Percentiles rank a stretch among this genome's conserved stretches.
These are phyloP conservation scores for Agrochola lychnidis DNA, from an alignment of 2,888 invertebrate genomes.

Conservation along the genomic window DNA sequence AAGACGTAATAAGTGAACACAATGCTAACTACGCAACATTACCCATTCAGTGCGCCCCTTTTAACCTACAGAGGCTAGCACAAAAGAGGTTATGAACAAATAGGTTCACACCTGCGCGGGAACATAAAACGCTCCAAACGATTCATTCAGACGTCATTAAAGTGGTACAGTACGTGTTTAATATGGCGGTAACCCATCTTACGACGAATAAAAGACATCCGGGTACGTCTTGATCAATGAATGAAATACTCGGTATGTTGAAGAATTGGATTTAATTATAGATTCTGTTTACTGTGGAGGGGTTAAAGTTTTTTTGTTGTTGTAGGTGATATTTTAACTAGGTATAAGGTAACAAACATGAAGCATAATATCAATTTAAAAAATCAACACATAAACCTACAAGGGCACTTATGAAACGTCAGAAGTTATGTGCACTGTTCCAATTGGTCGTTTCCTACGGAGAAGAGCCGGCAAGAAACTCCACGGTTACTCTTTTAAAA, in stretches of 20 bases:
- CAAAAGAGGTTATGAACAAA: slow-evolving; percentile 49
- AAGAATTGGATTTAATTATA: slow-evolving; percentile 9
- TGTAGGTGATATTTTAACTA: neutral
- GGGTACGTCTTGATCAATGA: slow-evolving; percentile 42
- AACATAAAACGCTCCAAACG: slow-evolving; percentile 52
- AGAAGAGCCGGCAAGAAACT: too few species aligned
- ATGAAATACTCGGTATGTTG: slow-evolving; percentile 5
- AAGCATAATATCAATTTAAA: too few species aligned
- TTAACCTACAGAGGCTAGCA: slow-evolving; percentile 27
- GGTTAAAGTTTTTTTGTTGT: neutral
- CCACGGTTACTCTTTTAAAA: too few species aligned
- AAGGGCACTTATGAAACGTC: too few species aligned
- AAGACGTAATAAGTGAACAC: slow-evolving; percentile 27
- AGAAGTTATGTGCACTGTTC: too few species aligned
- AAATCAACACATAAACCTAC: too few species aligned
- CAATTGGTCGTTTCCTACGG: too few species aligned
- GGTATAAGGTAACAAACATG: neutral
- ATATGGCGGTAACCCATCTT: slow-evolving; percentile 54
- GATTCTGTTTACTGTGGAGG: too few species aligned
- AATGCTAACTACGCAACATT: slow-evolving; percentile 39
- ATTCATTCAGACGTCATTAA: slow-evolving; percentile 56
- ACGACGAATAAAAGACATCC: slow-evolving; percentile 61
- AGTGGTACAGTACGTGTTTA: slow-evolving; percentile 62
- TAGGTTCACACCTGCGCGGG: slow-evolving; percentile 58
- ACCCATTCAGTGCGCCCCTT: slow-evolving; percentile 32